phyloP scores from a whole-genome alignment of 2,888 invertebrate genomes.

The Linhomoeus sp. region DNA sequence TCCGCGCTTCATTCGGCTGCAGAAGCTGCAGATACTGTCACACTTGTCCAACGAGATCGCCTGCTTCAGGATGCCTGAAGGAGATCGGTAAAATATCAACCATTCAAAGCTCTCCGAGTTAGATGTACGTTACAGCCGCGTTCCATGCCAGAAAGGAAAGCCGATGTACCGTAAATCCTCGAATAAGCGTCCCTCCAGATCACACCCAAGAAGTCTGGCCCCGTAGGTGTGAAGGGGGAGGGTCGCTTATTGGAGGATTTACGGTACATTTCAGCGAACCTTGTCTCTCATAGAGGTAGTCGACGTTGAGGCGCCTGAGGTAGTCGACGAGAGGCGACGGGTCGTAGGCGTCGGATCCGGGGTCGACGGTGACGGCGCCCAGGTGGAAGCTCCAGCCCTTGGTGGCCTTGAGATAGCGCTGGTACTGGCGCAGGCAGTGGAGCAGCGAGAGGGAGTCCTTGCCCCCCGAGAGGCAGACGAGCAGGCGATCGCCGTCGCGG shows the following conservation, averaged over 20 bases:
- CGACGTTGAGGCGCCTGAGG: constrained; percentile 48
- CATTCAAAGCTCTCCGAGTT: no score
- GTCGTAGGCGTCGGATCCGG: constrained; percentile 41
- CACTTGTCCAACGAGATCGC: constrained; percentile 32
- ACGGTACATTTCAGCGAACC: constrained; percentile 26
- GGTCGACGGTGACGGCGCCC: constrained; percentile 55
- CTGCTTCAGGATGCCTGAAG: constrained; percentile 37
- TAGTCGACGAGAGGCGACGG: constrained; percentile 50
- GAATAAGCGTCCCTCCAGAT: no score
- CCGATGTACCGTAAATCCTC: no score
- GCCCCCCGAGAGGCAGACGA: constrained; percentile 64
- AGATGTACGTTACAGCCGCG: no score
- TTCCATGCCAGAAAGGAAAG: no score
- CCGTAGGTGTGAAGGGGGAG: no score
- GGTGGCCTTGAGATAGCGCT: constrained; percentile 29
- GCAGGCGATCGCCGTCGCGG: constrained; percentile 53
- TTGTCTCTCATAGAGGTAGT: constrained; percentile 54
- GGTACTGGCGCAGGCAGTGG: constrained; percentile 62
- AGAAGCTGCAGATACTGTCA: constrained; percentile 47
- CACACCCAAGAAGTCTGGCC: no score
- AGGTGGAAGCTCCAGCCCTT: constrained; percentile 11
- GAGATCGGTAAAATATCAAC: no score
- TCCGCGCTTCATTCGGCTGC: constrained; percentile 46
- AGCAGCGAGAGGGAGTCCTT: constrained; percentile 61
- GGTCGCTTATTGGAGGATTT: no score